Percentiles rank a stretch among this genome's conserved stretches.
phyloP scores from a whole-genome alignment of 2,888 invertebrate genomes.

The Pristionchus japonicus region DNA sequence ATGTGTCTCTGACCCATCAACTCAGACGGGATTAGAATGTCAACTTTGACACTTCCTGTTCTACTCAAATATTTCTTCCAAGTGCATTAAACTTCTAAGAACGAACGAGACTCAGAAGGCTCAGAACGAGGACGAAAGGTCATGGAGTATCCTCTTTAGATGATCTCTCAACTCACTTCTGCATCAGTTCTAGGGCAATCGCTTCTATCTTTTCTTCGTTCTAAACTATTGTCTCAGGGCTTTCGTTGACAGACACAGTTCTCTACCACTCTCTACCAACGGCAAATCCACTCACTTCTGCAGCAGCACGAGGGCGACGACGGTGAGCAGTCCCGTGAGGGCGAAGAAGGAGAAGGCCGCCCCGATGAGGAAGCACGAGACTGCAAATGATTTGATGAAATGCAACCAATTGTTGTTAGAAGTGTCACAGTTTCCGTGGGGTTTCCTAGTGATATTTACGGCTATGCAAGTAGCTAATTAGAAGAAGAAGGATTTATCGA shows the following conservation, averaged over 20 bases:
- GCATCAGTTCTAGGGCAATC: constrained; percentile 35
- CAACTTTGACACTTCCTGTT: background rate
- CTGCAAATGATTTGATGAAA: no score
- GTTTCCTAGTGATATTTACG: no score
- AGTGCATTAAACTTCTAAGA: background rate
- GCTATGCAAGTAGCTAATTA: no score
- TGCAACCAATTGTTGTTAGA: no score
- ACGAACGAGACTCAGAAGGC: no score
- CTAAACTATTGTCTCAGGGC: no score
- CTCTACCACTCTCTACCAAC: background rate
- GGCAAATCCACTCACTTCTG: background rate
- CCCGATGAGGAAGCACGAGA: constrained; percentile 24
- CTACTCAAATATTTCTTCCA: background rate
- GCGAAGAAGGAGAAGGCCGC: constrained; percentile 44
- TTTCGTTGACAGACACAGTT: no score
- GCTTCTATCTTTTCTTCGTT: no score
- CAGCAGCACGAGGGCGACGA: constrained; percentile 37
- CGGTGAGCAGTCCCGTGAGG: background rate
- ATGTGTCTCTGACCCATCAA: background rate
- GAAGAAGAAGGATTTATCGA: no score
- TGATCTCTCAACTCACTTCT: background rate
- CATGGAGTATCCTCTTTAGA: no score
- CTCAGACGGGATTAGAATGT: background rate
- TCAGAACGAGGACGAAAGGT: no score
- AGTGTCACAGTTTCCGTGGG: no score